These are phyloP conservation scores for Drosophila navojoa DNA, from an alignment of 1,140 invertebrate genomes.

Conservation along the genomic window DNA sequence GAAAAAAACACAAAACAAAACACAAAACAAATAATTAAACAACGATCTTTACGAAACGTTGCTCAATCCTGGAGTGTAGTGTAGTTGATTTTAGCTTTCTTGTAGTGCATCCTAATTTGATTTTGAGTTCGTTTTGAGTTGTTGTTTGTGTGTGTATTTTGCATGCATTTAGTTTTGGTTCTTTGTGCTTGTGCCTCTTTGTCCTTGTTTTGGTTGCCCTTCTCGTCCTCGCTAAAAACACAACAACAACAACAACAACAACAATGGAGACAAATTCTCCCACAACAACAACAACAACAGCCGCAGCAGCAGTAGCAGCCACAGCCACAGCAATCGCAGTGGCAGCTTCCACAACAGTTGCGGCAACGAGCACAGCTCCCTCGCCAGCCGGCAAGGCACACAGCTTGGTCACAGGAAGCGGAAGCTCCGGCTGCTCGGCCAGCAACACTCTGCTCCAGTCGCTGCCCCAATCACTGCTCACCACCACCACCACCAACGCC, in stretches of 20 bases:
- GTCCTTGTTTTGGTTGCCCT: constrained; percentile 31
- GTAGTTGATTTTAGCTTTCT: constrained; percentile 35
- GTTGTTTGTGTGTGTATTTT: constrained; percentile 36
- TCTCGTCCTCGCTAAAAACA: constrained; percentile 19
- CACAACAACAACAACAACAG: constrained; percentile 36
- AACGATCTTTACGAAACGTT: not conserved
- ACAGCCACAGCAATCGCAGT: constrained; percentile 7
- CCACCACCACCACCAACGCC: constrained; percentile 8
- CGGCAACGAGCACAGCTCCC: constrained; percentile 13
- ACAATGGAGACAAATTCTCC: constrained; percentile 63
- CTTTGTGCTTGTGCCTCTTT: constrained; percentile 52
- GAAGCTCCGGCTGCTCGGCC: constrained; percentile 19
- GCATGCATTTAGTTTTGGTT: constrained; percentile 65
- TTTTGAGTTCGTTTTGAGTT: constrained; percentile 13
- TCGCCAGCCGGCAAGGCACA: constrained; percentile 26
- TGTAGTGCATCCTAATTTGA: constrained; percentile 35
- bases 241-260: not conserved
- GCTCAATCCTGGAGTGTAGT: constrained; percentile 22
- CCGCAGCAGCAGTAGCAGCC: constrained; percentile 2
- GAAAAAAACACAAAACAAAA: constrained; percentile 1
- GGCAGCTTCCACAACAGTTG: constrained; percentile 10
- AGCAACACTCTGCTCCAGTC: constrained; percentile 6
- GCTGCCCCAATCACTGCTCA: constrained; percentile 54
- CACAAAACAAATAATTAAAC: not conserved
- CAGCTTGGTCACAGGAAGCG: constrained; percentile 23